Conservation (phyloP, 2,113 vertebrate genomes). For the Pimephales promelas region DNA sequence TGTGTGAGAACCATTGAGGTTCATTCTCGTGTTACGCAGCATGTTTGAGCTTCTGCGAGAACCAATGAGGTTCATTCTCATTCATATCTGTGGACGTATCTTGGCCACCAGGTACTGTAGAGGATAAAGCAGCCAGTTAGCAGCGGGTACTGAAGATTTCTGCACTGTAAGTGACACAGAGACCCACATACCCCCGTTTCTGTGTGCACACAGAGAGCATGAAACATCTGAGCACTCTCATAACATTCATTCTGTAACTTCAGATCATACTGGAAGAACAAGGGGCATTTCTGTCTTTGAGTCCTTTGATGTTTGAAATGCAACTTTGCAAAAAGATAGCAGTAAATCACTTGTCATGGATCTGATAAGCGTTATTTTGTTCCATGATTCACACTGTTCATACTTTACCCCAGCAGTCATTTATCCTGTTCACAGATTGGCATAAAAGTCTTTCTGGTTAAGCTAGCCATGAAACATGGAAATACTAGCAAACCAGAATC, state of each 20-base stretch:
- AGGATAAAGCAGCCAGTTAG: conserved; percentile 6
- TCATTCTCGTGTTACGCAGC: too few species aligned
- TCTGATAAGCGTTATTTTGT: conserved; percentile 1
- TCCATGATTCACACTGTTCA: background rate
- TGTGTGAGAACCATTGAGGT: too few species aligned
- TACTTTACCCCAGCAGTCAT: too few species aligned
- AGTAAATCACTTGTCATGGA: background rate
- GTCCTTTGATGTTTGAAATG: background rate
- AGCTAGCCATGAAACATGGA: background rate
- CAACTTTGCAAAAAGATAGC: background rate
- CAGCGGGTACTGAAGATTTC: background rate
- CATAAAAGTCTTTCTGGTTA: background rate
- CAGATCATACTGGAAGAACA: conserved; percentile 7
- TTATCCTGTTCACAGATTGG: background rate
- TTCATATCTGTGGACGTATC: background rate
- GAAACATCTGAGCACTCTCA: conserved; percentile 22
- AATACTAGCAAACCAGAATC: background rate
- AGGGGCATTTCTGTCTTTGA: background rate
- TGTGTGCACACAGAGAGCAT: background rate
- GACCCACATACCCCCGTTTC: background rate
- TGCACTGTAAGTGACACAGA: conserved; percentile 15
- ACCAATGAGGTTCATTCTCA: too few species aligned
- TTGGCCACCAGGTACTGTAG: background rate
- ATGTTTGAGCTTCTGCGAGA: too few species aligned
- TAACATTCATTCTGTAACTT: conserved; percentile 1